A percentile compares a stretch with the other conserved stretches of the same genome.
Conservation (phyloP, 2,797 vertebrate genomes). For the Ceryle rudis region DNA sequence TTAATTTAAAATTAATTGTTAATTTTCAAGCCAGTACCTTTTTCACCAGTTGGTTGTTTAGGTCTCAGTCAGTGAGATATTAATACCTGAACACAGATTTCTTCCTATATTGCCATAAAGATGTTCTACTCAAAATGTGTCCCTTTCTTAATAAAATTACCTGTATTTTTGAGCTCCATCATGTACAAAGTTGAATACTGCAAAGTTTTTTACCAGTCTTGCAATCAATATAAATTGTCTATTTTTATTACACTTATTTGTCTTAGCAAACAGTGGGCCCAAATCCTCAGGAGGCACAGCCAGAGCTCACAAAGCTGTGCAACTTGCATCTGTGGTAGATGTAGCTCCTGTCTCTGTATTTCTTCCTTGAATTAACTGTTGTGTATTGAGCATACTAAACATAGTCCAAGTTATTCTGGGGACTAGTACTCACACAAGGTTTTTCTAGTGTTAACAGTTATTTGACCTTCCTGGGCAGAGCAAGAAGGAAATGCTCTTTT, state of each 20-base stretch:
- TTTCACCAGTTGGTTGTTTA: constrained; percentile 42
- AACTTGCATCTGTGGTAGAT: background rate
- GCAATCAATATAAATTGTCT: background rate
- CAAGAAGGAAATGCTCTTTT: constrained; percentile 66
- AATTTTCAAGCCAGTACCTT: constrained; percentile 65
- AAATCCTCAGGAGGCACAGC: background rate
- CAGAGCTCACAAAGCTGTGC: background rate
- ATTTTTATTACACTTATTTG: background rate
- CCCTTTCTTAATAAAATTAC: background rate
- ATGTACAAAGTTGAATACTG: background rate
- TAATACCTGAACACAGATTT: constrained; percentile 20
- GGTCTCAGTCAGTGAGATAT: constrained; percentile 35
- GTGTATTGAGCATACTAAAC: background rate
- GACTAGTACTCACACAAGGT: constrained; percentile 27
- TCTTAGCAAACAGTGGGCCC: background rate
- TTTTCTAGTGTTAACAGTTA: constrained; percentile 64
- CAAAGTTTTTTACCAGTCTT: background rate
- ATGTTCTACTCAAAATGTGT: constrained; percentile 19
- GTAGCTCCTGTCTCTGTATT: background rate
- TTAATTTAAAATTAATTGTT: constrained; percentile 79
- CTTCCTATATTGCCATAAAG: constrained; percentile 4
- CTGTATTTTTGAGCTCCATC: background rate
- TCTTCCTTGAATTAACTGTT: background rate
- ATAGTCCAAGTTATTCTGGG: constrained; percentile 39
- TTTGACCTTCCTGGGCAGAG: constrained; percentile 58